A percentile compares a stretch with the other conserved stretches of the same genome.
These are phyloP conservation scores for Ciconia stormi DNA, from an alignment of 2,113 vertebrate species.

Conservation along the genomic window DNA sequence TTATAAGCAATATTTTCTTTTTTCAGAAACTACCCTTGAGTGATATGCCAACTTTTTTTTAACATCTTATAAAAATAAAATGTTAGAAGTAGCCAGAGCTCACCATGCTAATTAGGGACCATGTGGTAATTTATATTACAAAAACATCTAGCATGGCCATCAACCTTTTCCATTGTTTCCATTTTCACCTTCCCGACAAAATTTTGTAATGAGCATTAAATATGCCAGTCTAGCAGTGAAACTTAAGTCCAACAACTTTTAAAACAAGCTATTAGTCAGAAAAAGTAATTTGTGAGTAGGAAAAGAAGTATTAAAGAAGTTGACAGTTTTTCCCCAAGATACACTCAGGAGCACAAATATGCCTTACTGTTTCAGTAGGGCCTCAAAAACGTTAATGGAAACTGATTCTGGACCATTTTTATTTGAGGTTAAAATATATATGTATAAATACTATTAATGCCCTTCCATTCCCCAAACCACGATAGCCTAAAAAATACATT, in stretches of 20 bases:
- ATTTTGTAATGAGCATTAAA: not conserved
- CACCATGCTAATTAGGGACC: not conserved
- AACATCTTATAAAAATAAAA: not conserved
- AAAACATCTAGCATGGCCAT: not conserved
- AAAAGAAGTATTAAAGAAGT: not conserved
- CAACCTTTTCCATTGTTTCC: not conserved
- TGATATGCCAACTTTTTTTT: not conserved
- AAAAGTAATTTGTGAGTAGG: not conserved
- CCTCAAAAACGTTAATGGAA: not conserved
- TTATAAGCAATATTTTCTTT: not conserved
- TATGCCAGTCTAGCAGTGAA: not conserved
- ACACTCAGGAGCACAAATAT: not conserved
- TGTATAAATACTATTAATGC: not conserved
- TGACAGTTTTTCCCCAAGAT: not conserved
- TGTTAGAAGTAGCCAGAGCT: not conserved
- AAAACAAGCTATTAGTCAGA: not conserved
- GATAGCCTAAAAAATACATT: not conserved
- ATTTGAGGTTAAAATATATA: not conserved
- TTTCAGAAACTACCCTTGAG: not conserved
- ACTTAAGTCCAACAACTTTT: not conserved
- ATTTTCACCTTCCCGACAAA: not conserved
- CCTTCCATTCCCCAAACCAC: not conserved
- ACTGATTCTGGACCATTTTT: not conserved
- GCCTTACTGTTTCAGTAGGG: not conserved
- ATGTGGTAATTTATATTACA: not conserved